These are phyloP conservation scores for Origma solitaria DNA, from an alignment of 2,113 vertebrate genomes.

Conservation along the genomic window DNA sequence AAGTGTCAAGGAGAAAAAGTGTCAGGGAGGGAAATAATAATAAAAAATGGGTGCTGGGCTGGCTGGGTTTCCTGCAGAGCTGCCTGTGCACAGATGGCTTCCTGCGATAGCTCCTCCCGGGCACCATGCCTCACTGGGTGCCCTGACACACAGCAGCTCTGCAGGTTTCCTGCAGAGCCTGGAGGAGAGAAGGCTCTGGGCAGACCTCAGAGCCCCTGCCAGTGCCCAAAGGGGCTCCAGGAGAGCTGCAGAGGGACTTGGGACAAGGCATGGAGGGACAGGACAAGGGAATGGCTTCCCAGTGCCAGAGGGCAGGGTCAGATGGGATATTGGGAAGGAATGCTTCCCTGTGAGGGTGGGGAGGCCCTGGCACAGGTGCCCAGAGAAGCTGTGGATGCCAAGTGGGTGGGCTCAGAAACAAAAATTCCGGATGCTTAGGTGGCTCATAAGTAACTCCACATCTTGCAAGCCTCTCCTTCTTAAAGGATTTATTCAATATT, in stretches of 20 bases:
- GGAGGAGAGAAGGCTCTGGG: neutral
- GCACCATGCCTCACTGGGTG: neutral
- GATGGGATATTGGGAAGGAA: neutral
- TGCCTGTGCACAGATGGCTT: slow-evolving; percentile 82
- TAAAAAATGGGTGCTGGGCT: slow-evolving; percentile 3
- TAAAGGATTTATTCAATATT: neutral
- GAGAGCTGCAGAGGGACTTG: neutral
- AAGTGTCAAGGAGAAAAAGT: slow-evolving; percentile 48
- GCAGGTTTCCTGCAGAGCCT: neutral
- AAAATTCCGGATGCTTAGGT: neutral
- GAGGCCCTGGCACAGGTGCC: neutral
- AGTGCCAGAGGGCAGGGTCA: neutral
- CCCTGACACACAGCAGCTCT: neutral
- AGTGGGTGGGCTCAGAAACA: neutral
- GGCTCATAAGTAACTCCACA: neutral
- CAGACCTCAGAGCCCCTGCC: neutral
- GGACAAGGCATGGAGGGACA: neutral
- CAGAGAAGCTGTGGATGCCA: neutral
- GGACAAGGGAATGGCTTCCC: neutral
- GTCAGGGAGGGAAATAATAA: neutral
- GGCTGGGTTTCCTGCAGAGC: slow-evolving; percentile 75
- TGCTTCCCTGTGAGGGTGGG: neutral
- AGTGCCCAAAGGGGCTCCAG: neutral
- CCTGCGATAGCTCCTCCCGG: slow-evolving; percentile 76
- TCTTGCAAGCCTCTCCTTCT: neutral